Evolutionary conservation across 2,888 invertebrate species (phyloP), one percentile per base, ranked within the genome.

Genomic region (Zhengitettix transpicula): DNA sequence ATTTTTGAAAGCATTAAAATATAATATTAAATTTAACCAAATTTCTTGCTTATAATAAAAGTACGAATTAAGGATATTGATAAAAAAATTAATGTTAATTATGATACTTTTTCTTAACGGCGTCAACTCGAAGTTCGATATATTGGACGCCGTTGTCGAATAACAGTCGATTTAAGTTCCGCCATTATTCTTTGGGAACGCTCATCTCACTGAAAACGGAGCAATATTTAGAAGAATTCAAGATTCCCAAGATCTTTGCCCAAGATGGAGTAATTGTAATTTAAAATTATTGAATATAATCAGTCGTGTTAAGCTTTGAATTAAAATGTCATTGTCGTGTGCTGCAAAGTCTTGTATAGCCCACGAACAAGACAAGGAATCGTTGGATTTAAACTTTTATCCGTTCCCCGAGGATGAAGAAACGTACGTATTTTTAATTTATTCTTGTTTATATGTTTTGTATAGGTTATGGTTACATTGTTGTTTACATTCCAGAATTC

Each of bases 291-390:
- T 47, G n/a, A 47, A 14, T 12, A 47, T 47, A n/a, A 14, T 47
- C n/a, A 47, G 12, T 3, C 12, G 47, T 47, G 47, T 7, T 47
- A 2, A 14, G 47, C n/a, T 47, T 47, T 12, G 47, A 47, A 47
- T 47, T 47, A n/a, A 47, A 52, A 58, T 58, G 58, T 42, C 58
- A 14, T 28, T 58, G 16, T 16, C 44, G 28, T 58, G 58, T 53
- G 58, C 58, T 40, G 52, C 58, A 53, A 53, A 52, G 40, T 58
- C 58, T 10, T 58, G 58, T 58, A 52, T 44, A 58, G 40, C 53
- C 16, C 52, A 42, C 41, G 52, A 52, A n/a, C 15, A 28, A 41
- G 17, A 52, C 10, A 53, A 53, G 14, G 52, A 58, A 10, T 52
- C 40, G 42, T 58, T 40, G 12, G 51, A 58, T 41, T 41, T 58